Conservation (phyloP, 2,113 vertebrate genomes). For the Pleuronectes platessa region DNA sequence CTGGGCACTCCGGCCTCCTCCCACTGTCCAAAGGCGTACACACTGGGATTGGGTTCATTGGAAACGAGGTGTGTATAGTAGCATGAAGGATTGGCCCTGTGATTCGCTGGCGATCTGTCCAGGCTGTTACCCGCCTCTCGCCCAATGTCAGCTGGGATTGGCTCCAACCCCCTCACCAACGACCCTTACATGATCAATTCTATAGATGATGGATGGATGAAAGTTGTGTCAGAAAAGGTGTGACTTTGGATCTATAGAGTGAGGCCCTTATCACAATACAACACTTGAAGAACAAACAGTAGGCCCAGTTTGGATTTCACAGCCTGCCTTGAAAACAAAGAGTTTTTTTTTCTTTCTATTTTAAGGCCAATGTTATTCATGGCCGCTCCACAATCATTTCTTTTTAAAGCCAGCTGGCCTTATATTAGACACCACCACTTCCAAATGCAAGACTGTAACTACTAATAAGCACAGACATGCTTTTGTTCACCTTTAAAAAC, state of each 20-base stretch:
- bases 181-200: no score
- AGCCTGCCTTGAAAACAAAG: background rate
- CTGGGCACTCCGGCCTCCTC: no score
- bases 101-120: no score
- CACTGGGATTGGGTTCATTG: no score
- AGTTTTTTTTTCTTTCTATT: background rate
- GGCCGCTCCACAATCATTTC: conserved; percentile 18
- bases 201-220: no score
- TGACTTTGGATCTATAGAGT: background rate
- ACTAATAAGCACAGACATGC: conserved; percentile 29
- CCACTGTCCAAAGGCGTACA: no score
- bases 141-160: no score
- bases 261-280: background rate
- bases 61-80: no score
- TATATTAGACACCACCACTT: conserved; percentile 10
- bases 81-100: no score
- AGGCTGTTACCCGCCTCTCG: no score
- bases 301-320: conserved; percentile 3
- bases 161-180: no score
- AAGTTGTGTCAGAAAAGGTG: background rate
- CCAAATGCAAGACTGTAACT: conserved; percentile 17
- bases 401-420: conserved; percentile 33
- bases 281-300: background rate
- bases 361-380: conserved; percentile 2
- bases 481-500: conserved; percentile 46